These are phyloP conservation scores for Aptenodytes patagonicus DNA, from an alignment of 2,113 vertebrate species.

Conservation along the genomic window DNA sequence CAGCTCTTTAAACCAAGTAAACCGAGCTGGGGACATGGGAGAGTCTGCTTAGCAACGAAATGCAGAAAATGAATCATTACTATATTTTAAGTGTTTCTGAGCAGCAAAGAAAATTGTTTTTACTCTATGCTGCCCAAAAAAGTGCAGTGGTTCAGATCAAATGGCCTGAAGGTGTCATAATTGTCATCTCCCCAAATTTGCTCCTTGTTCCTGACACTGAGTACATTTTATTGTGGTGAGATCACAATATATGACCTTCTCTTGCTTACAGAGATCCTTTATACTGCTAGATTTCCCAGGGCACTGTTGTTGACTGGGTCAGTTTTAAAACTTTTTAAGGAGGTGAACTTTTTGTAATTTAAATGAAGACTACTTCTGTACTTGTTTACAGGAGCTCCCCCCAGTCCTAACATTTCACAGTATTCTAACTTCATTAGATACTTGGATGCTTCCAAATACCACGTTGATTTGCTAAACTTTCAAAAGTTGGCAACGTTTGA, in stretches of 20 bases:
- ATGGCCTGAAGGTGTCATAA: neutral
- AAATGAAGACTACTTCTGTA: constrained; percentile 60
- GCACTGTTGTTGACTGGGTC: constrained; percentile 41
- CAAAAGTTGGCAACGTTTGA: constrained; percentile 43
- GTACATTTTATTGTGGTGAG: constrained; percentile 14
- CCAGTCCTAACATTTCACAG: constrained; percentile 50
- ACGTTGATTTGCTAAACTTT: constrained; percentile 47
- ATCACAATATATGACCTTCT: constrained; percentile 17
- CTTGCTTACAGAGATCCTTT: constrained; percentile 31
- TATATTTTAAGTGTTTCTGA: constrained; percentile 23
- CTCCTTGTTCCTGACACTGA: constrained; percentile 16
- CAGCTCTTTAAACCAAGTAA: constrained; percentile 44
- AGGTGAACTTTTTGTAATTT: constrained; percentile 66
- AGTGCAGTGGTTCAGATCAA: constrained; percentile 54
- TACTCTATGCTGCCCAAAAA: constrained; percentile 52
- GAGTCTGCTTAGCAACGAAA: constrained; percentile 19
- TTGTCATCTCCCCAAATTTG: constrained; percentile 28
- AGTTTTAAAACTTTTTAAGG: constrained; percentile 69
- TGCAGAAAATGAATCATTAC: neutral
- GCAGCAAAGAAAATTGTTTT: constrained; percentile 47
- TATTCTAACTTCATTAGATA: constrained; percentile 64
- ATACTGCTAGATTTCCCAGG: constrained; percentile 26
- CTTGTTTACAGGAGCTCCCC: constrained; percentile 58
- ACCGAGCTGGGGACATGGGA: neutral
- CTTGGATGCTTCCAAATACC: constrained; percentile 61